A percentile compares a stretch with the other conserved stretches of the same genome.
phyloP scores from a whole-genome alignment of 2,797 vertebrate species.

The Crenuchus spilurus region DNA sequence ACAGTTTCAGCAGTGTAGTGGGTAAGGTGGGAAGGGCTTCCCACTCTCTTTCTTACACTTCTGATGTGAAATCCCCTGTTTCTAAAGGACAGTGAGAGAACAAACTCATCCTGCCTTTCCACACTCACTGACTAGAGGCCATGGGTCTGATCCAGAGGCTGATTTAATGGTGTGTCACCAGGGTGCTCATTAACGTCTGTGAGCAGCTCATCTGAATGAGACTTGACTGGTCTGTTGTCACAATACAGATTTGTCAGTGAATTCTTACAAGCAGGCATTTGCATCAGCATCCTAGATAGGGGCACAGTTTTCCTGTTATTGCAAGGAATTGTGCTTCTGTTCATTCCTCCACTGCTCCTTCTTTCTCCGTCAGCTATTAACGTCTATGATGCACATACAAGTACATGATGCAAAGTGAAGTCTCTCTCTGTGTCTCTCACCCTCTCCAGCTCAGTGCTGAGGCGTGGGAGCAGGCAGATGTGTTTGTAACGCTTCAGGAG shows the following conservation, averaged over 20 bases:
- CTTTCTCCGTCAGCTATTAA: not conserved
- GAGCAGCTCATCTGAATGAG: slow-evolving; percentile 22
- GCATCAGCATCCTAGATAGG: slow-evolving; percentile 14
- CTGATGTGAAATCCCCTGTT: not conserved
- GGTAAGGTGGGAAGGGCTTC: too few relatives aligned
- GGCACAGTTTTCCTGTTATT: not conserved
- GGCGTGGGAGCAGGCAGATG: slow-evolving; percentile 35
- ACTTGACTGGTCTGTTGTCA: slow-evolving; percentile 10
- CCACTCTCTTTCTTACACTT: too few relatives aligned
- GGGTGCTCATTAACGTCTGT: slow-evolving; percentile 39
- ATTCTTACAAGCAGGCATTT: slow-evolving; percentile 33
- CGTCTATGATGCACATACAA: not conserved
- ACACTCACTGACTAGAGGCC: slow-evolving; percentile 14
- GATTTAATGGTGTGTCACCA: slow-evolving; percentile 49
- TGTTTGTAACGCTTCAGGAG: slow-evolving; percentile 34
- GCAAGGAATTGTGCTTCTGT: not conserved
- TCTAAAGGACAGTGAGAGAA: not conserved
- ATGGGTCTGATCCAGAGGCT: slow-evolving; percentile 20
- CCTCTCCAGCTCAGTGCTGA: slow-evolving; percentile 20
- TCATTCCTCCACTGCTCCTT: not conserved
- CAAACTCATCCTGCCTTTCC: slow-evolving; percentile 17
- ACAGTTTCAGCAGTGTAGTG: too few relatives aligned
- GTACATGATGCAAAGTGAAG: not conserved
- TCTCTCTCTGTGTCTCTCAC: not conserved
- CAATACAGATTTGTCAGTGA: slow-evolving; percentile 36